Evolutionary conservation across 2,113 vertebrate genomes (phyloP), one percentile per base, ranked within the genome.

Genomic region (Synchiropus splendidus): DNA sequence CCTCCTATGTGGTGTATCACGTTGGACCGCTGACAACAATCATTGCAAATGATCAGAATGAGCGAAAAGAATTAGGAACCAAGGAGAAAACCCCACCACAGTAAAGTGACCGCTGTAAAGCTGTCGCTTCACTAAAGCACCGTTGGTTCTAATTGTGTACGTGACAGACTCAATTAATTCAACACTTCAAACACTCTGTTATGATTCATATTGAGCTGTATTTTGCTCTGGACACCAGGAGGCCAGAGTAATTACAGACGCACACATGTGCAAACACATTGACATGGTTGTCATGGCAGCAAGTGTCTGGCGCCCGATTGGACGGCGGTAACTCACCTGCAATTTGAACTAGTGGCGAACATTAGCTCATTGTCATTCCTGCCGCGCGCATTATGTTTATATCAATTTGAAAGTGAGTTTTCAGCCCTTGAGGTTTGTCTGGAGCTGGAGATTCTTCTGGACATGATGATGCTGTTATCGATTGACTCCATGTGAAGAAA

Each of bases 221-320:
- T 32, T 31, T 55, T 6, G 18, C 11, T 33, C 16, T 14, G 2
- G 32, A 16, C 37, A 45, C 56, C 36, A 50, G 31, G 16, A 47
- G 38, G 27, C 43, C 13, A 18, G 30, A 41, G 34, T 58, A 65
- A 71, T 71, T 67, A 76, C 16, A 48, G 42, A 44, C 17, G 44
- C 40, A 18, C 48, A 47, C 37, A 42, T 41, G 34, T 13, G 38
- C 54, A 66, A 52, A 59, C 37, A 27, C 34, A 9, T 40, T 17
- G 34, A 44, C 45, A 48, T 42, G 13, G 80, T 84, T 81, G 78
- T 67, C 83, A 83, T 83, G 77, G 75, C 75, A 82, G 74, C 79
- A 42, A 53, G 35, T 44, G 61, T 42, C 36, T 15, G 36, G n/a
- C 21, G 57, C 44, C n/a, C 2, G 48, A 64, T 58, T 67, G 54